phyloP scores from a whole-genome alignment of 2,113 vertebrate genomes.

The Nibea albiflora region DNA sequence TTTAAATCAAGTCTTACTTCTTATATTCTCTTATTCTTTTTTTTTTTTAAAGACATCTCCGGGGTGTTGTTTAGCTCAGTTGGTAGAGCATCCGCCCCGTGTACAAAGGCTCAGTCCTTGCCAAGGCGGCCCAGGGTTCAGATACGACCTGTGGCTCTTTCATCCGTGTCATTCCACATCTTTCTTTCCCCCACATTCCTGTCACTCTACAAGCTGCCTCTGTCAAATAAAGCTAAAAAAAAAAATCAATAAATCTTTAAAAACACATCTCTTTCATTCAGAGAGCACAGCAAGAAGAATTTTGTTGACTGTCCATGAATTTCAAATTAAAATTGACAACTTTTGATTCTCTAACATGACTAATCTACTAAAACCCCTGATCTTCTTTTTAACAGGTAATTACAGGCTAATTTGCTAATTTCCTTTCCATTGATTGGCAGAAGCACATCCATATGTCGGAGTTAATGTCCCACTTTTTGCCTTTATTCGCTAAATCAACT shows the following conservation, averaged over 20 bases:
- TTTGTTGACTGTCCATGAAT: neutral
- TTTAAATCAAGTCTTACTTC: neutral
- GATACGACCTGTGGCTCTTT: too few species aligned
- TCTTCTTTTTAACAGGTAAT: slow-evolving; percentile 37
- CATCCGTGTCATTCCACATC: too few species aligned
- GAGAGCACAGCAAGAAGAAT: neutral
- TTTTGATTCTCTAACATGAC: neutral
- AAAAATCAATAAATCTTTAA: neutral
- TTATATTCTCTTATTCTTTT: neutral
- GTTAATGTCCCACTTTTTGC: slow-evolving; percentile 39
- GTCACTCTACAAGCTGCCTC: too few species aligned
- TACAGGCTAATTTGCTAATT: slow-evolving; percentile 32
- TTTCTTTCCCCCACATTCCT: too few species aligned
- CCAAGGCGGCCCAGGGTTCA: too few species aligned
- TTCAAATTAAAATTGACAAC: neutral
- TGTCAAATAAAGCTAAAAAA: too few species aligned
- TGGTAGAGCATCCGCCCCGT: too few species aligned
- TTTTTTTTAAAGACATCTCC: neutral
- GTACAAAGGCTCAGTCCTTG: too few species aligned
- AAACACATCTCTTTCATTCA: neutral
- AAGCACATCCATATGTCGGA: slow-evolving; percentile 22
- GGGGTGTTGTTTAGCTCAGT: too few species aligned
- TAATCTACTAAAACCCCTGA: slow-evolving; percentile 5
- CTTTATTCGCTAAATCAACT: slow-evolving; percentile 54
- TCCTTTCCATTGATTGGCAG: slow-evolving; percentile 19